Conservation (phyloP, 2,113 vertebrate species). For the Centropristis striata region DNA sequence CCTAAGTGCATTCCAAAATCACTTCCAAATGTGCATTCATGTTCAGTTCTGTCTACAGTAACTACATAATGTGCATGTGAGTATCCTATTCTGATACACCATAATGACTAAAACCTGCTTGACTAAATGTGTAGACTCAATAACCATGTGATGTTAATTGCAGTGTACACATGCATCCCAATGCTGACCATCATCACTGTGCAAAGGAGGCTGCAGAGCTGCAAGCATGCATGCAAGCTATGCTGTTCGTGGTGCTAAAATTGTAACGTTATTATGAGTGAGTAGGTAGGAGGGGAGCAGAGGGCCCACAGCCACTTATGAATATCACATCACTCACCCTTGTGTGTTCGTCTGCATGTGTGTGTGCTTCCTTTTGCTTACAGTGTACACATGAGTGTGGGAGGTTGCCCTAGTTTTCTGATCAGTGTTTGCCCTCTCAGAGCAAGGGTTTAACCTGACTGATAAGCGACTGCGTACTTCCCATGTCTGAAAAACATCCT, state of each 20-base stretch:
- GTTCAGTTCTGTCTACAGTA: neutral
- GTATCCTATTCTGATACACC: too few relatives aligned
- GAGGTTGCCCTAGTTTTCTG: slow-evolving; percentile 71
- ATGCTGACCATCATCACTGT: neutral
- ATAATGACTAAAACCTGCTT: too few relatives aligned
- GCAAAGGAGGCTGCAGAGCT: neutral
- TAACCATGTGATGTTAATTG: neutral
- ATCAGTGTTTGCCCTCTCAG: slow-evolving; percentile 68
- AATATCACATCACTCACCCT: slow-evolving; percentile 45
- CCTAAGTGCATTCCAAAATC: too few relatives aligned
- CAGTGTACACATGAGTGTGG: slow-evolving; percentile 60
- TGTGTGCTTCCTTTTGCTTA: slow-evolving; percentile 46
- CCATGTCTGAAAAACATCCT: slow-evolving; percentile 68
- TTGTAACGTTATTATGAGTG: slow-evolving; percentile 36
- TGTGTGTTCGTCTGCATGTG: slow-evolving; percentile 16
- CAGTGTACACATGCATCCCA: neutral
- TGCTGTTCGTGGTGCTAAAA: slow-evolving; percentile 19
- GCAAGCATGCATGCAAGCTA: slow-evolving; percentile 1
- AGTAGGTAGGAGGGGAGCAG: slow-evolving; percentile 22
- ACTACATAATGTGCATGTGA: neutral
- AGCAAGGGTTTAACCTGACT: slow-evolving; percentile 70
- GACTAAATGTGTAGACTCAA: neutral
- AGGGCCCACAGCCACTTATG: slow-evolving; percentile 39
- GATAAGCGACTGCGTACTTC: slow-evolving; percentile 74
- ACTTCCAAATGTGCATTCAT: too few relatives aligned